These are phyloP conservation scores for Barypeithes pellucidus DNA, from an alignment of 2,888 invertebrate genomes.

Conservation along the genomic window DNA sequence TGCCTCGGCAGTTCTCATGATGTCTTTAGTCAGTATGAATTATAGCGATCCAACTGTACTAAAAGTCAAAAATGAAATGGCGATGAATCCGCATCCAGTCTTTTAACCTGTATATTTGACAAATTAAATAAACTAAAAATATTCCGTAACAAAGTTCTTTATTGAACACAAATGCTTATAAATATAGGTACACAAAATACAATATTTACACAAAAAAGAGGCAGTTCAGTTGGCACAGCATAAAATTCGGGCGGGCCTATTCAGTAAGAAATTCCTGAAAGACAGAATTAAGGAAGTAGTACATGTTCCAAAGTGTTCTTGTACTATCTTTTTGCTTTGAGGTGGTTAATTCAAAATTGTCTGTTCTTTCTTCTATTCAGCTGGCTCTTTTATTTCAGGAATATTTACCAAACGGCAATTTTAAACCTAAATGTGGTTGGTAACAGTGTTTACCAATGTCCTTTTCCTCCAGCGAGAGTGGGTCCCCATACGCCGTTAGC, in stretches of 20 bases:
- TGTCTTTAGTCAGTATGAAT: too few relatives aligned
- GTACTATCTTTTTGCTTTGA: not conserved
- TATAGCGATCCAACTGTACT: too few relatives aligned
- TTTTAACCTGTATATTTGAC: too few relatives aligned
- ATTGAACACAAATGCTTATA: slow-evolving; percentile 52
- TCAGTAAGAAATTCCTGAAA: slow-evolving; percentile 38
- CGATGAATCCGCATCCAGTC: too few relatives aligned
- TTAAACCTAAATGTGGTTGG: not conserved
- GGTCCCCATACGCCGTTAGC: slow-evolving; percentile 67
- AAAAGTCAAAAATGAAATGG: too few relatives aligned
- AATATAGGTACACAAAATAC: slow-evolving; percentile 45
- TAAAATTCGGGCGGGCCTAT: slow-evolving; percentile 1
- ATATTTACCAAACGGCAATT: slow-evolving; percentile 38
- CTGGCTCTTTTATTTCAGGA: slow-evolving; percentile 24
- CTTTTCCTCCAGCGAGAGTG: slow-evolving; percentile 57
- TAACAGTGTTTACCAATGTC: slow-evolving; percentile 40
- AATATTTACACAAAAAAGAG: slow-evolving; percentile 36
- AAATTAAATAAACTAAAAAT: not conserved
- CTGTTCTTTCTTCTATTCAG: not conserved
- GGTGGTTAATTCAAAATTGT: not conserved
- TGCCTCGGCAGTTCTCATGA: too few relatives aligned
- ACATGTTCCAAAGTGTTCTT: not conserved
- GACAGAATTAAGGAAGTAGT: not conserved
- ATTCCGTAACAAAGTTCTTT: slow-evolving; percentile 42
- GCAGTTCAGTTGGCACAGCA: slow-evolving; percentile 46